These are phyloP conservation scores for Malacoraja senta DNA, from an alignment of 2,797 vertebrate genomes.

Conservation along the genomic window DNA sequence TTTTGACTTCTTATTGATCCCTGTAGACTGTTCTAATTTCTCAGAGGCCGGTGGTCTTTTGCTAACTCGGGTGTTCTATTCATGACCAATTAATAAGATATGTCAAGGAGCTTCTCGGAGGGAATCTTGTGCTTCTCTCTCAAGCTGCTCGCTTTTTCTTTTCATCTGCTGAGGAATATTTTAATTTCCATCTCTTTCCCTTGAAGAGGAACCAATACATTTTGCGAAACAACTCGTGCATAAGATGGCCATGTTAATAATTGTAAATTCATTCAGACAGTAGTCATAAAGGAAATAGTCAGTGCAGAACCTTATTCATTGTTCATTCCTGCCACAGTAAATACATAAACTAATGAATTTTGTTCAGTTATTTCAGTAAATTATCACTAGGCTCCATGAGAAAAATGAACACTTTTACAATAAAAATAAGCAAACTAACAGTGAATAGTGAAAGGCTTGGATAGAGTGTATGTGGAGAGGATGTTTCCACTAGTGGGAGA, in stretches of 20 bases:
- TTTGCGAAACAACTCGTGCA: not conserved
- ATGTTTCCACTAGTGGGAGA: no score
- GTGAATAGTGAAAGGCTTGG: no score
- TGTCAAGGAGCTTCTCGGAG: not conserved
- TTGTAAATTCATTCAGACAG: conserved; percentile 9
- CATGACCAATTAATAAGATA: not conserved
- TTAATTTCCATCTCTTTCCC: not conserved
- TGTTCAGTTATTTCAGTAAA: not conserved
- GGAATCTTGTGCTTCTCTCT: not conserved
- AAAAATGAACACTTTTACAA: not conserved
- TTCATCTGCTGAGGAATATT: not conserved
- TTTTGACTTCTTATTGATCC: not conserved
- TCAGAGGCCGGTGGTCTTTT: not conserved
- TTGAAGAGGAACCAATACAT: not conserved
- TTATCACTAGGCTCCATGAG: not conserved
- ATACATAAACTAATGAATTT: not conserved
- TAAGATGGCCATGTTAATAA: not conserved
- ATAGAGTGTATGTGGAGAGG: no score
- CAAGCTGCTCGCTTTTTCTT: not conserved
- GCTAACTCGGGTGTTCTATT: not conserved
- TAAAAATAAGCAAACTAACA: not conserved
- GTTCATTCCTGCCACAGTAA: not conserved
- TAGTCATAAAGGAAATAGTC: not conserved
- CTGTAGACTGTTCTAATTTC: not conserved
- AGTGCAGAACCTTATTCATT: not conserved